Conservation (phyloP, 1,140 invertebrate genomes). For the Drosophila funebris region DNA sequence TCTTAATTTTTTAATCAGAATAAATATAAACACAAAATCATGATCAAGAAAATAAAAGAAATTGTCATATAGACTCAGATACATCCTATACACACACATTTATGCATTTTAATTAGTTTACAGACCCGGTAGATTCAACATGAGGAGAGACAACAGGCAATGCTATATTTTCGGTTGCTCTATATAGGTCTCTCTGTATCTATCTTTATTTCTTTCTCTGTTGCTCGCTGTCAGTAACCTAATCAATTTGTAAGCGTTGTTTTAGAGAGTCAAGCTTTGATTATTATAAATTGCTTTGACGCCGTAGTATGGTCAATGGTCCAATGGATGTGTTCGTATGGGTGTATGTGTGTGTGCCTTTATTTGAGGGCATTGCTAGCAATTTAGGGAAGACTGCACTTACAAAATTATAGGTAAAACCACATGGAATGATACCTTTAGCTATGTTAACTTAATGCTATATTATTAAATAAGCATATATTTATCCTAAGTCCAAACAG, state of each 20-base stretch:
- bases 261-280: slow-evolving; percentile 35
- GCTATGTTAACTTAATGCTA: not conserved
- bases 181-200: slow-evolving; percentile 13
- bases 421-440: not conserved
- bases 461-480: not conserved
- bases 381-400: slow-evolving; percentile 46
- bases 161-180: slow-evolving; percentile 56
- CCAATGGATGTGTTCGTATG: slow-evolving; percentile 1
- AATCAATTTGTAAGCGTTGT: slow-evolving; percentile 62
- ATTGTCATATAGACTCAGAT: slow-evolving; percentile 29
- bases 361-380: slow-evolving; percentile 33
- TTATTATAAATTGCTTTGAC: slow-evolving; percentile 66
- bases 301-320: slow-evolving; percentile 45
- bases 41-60: too few relatives aligned
- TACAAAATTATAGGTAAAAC: not conserved
- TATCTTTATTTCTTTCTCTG: not conserved
- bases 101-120: slow-evolving; percentile 73
- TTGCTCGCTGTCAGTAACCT: slow-evolving; percentile 12
- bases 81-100: not conserved
- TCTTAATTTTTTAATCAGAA: too few relatives aligned
- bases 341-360: slow-evolving; percentile 8
- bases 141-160: not conserved
- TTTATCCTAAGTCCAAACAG: not conserved
- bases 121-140: not conserved
- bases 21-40: too few relatives aligned